Evolutionary conservation across 2,888 invertebrate genomes (phyloP).

Genomic region (Nephrotoma flavescens): DNA sequence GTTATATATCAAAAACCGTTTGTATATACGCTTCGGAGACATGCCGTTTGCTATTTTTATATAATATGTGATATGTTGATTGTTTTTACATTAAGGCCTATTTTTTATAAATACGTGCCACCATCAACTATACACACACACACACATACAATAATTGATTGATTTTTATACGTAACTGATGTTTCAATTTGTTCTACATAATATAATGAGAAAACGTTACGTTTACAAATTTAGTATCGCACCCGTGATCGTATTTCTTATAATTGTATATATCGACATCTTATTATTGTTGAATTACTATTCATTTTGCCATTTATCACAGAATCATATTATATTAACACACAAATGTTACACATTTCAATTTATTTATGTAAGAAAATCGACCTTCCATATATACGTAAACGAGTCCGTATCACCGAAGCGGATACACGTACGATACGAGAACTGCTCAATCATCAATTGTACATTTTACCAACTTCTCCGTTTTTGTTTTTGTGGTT

Average conservation of each 20-base stretch:
- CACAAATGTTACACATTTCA: not conserved
- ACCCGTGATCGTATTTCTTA: not conserved
- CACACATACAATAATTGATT: not conserved
- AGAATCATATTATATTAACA: not conserved
- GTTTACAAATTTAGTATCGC: not conserved
- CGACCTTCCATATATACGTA: not conserved
- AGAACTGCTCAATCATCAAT: not conserved
- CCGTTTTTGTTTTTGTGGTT: not conserved
- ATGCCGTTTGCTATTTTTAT: not conserved
- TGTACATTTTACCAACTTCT: not conserved
- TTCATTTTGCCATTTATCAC: not conserved
- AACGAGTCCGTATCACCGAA: no score
- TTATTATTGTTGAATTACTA: not conserved
- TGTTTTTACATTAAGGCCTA: not conserved
- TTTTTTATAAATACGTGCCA: not conserved
- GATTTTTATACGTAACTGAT: not conserved
- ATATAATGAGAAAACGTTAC: not conserved
- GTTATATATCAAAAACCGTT: not conserved
- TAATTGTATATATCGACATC: not conserved
- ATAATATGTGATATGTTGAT: not conserved
- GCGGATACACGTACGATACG: not conserved
- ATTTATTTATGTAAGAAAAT: not conserved
- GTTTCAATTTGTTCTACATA: not conserved
- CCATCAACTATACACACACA: not conserved
- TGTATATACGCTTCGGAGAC: not conserved